Evolutionary conservation across 2,888 invertebrate species (phyloP).

Genomic region (Pristionchus mayeri): DNA sequence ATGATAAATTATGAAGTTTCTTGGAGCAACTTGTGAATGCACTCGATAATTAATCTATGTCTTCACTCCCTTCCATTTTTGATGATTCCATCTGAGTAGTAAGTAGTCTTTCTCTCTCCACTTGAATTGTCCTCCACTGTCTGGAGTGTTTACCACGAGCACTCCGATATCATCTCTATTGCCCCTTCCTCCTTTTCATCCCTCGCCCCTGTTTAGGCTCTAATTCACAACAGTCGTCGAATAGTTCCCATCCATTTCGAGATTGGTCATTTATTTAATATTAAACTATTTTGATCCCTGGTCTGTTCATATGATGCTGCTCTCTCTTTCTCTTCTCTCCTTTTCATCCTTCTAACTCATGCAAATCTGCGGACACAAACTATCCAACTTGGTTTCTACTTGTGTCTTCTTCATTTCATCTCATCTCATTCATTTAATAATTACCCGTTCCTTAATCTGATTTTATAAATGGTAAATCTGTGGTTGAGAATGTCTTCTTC

Average conservation of each 20-base stretch:
- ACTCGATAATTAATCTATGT: background rate
- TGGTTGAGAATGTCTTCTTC: constrained; percentile 22
- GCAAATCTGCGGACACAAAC: background rate
- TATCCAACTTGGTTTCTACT: background rate
- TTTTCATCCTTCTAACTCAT: background rate
- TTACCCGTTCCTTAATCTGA: background rate
- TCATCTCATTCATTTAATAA: background rate
- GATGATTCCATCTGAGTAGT: background rate
- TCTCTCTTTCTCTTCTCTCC: background rate
- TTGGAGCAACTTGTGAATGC: background rate
- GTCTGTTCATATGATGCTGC: background rate
- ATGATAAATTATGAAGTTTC: background rate
- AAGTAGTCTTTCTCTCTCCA: background rate
- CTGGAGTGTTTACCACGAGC: constrained; percentile 7
- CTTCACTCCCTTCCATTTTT: background rate
- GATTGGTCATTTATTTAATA: background rate
- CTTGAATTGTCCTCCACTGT: constrained; percentile 17
- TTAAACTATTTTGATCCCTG: background rate
- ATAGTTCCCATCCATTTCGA: background rate
- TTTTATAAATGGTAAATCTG: background rate
- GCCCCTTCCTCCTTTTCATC: background rate
- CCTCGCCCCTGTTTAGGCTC: too few relatives aligned
- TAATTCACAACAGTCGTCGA: background rate
- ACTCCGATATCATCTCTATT: constrained; percentile 11
- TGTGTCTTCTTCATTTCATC: background rate